Conservation (phyloP, 35 echinoderm and acorn worm species). For the Hemicentrotus pulcherrimus region DNA sequence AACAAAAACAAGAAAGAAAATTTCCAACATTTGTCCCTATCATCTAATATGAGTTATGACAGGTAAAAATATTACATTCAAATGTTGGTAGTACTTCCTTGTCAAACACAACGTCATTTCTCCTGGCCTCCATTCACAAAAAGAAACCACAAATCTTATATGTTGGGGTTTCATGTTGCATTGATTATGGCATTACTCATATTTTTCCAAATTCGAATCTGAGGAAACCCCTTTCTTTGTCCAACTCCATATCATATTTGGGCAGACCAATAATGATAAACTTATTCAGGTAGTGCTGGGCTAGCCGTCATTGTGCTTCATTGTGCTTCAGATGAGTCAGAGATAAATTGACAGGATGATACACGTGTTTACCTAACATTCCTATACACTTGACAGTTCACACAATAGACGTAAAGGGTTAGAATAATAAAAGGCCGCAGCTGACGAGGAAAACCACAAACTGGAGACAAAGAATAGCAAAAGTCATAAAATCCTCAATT, state of each 20-base stretch:
- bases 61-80: too few relatives aligned
- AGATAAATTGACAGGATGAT: neutral
- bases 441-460: conserved; percentile 1
- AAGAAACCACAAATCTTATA: neutral
- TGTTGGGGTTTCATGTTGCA: neutral
- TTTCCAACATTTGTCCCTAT: too few relatives aligned
- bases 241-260: neutral
- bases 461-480: neutral
- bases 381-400: neutral
- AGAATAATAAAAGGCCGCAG: neutral
- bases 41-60: too few relatives aligned
- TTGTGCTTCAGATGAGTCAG: neutral
- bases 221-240: conserved; percentile 6
- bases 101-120: too few relatives aligned
- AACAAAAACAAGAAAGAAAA: too few relatives aligned
- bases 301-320: too few relatives aligned
- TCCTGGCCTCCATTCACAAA: neutral
- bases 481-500: conserved; percentile 3
- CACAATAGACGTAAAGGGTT: neutral
- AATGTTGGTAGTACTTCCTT: too few relatives aligned
- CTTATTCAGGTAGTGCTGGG: too few relatives aligned
- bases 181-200: neutral
- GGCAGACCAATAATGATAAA: neutral
- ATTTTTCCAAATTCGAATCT: neutral
- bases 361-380: neutral